These are phyloP conservation scores for Albula glossodonta DNA, from an alignment of 2,113 vertebrate genomes.

Conservation along the genomic window DNA sequence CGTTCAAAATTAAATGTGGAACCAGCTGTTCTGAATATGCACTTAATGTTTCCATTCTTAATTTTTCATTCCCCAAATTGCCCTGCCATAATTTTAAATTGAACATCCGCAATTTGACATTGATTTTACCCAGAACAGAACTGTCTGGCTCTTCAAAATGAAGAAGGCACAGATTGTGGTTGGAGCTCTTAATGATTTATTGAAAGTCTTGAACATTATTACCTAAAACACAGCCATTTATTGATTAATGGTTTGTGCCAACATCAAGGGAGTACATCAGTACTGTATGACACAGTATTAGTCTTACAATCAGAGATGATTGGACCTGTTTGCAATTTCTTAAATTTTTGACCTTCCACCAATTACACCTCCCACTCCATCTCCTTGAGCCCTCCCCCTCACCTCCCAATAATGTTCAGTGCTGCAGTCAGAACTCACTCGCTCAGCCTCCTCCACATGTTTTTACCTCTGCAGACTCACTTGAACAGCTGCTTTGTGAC, in stretches of 20 bases:
- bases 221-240: not conserved
- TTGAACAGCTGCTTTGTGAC: too few species aligned
- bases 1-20: not conserved
- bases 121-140: constrained; percentile 1
- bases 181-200: not conserved
- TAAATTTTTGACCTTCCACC: too few species aligned
- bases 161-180: not conserved
- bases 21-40: not conserved
- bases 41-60: not conserved
- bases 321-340: not conserved
- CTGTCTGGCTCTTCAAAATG: not conserved
- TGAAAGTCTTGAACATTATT: not conserved
- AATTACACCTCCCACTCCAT: too few species aligned
- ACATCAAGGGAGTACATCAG: too few species aligned
- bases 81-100: not conserved
- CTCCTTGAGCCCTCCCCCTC: not conserved
- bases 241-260: not conserved
- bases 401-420: not conserved
- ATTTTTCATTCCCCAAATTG: not conserved
- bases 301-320: not conserved
- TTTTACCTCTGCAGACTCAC: not conserved
- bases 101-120: not conserved
- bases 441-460: not conserved
- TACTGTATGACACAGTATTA: not conserved
- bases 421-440: not conserved